phyloP scores from a whole-genome alignment of 2,888 invertebrate species.

The Serrognathus titanus region DNA sequence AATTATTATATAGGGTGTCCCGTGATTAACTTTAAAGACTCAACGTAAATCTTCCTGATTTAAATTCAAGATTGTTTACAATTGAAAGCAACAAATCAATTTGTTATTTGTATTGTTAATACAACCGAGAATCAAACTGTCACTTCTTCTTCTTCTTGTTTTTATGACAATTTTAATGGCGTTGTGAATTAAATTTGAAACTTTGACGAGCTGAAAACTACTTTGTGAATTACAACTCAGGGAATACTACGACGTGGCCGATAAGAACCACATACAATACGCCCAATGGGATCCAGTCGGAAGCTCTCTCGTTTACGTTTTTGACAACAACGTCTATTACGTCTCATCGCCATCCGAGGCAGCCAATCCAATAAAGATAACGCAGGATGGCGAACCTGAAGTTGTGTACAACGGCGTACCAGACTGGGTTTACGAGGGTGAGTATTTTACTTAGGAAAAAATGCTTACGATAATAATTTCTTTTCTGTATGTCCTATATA shows the following conservation, averaged over 20 bases:
- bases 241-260: slow-evolving; percentile 50
- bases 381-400: slow-evolving; percentile 58
- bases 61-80: too few relatives aligned
- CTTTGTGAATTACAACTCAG: slow-evolving; percentile 37
- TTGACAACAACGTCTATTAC: slow-evolving; percentile 68
- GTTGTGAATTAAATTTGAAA: too few relatives aligned
- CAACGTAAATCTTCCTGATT: too few relatives aligned
- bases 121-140: too few relatives aligned
- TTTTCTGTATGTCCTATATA: too few relatives aligned
- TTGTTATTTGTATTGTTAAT: not conserved
- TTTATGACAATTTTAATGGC: too few relatives aligned
- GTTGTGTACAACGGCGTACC: slow-evolving; percentile 71
- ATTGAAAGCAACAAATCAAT: too few relatives aligned
- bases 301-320: slow-evolving; percentile 60
- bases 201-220: too few relatives aligned
- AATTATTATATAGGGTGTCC: too few relatives aligned
- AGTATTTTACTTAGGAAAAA: not conserved
- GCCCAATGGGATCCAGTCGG: slow-evolving; percentile 58
- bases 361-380: slow-evolving; percentile 44
- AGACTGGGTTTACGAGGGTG: slow-evolving; percentile 94
- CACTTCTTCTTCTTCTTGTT: too few relatives aligned
- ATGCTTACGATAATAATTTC: too few relatives aligned
- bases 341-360: slow-evolving; percentile 39
- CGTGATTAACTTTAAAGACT: too few relatives aligned
- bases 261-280: slow-evolving; percentile 57